Conservation (phyloP, 2,797 vertebrate genomes). For the Artibeus lituratus region DNA sequence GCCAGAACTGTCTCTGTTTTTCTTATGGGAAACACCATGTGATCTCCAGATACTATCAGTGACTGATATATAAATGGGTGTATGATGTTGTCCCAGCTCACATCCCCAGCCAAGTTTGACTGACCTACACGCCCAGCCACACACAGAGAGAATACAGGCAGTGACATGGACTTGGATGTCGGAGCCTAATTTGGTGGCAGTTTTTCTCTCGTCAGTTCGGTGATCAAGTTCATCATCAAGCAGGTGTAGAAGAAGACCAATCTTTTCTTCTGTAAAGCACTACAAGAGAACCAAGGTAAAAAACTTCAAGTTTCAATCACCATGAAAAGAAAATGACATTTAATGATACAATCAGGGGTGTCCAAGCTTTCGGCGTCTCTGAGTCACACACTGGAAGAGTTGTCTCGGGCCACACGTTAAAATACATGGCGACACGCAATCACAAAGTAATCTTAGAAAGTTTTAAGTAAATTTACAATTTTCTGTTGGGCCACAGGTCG, state of each 20-base stretch:
- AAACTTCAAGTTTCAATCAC: background rate
- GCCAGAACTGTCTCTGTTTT: background rate
- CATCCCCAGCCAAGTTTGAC: background rate
- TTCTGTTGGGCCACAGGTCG: too few species aligned
- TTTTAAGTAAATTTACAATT: too few species aligned
- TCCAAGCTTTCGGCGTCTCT: too few species aligned
- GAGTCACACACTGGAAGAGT: too few species aligned
- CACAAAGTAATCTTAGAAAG: too few species aligned
- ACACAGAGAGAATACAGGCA: constrained; percentile 91
- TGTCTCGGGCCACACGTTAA: too few species aligned
- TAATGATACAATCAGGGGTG: background rate
- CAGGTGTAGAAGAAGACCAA: constrained; percentile 89
- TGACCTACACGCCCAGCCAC: constrained; percentile 94
- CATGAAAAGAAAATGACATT: background rate
- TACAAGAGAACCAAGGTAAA: constrained; percentile 63
- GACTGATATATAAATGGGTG: background rate
- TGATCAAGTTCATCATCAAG: constrained; percentile 89
- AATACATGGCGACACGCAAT: too few species aligned
- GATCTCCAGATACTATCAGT: background rate
- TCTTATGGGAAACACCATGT: background rate
- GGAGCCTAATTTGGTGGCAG: constrained; percentile 61
- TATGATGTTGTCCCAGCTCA: background rate
- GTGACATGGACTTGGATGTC: constrained; percentile 90
- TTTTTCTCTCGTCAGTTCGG: constrained; percentile 78
- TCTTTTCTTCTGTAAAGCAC: constrained; percentile 91